Base-by-base conservation (phyloP, 2,888 invertebrate genomes). In the Aricia artaxerxes region DNA sequence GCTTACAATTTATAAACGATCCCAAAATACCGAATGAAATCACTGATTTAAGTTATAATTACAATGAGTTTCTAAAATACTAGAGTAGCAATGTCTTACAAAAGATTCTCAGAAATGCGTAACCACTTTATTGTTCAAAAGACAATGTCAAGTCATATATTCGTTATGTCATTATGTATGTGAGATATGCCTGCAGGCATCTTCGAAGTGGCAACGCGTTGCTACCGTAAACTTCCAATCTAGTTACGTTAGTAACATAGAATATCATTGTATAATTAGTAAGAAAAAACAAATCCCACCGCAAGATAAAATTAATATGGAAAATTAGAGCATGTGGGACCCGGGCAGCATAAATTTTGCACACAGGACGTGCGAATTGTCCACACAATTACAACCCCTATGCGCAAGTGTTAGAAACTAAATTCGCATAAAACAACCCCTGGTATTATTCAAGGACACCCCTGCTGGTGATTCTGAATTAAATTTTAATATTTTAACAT, bases 401-500 rank as follows among this genome's bases (percentile, higher is more conserved):
- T 44, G 11, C 4, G n/a, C 16, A 60, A 24, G 31, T 44, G 16
- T 61, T 61, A 78, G 73, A 35, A 61, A 44, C 60, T 49, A 38
- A 61, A 78, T 78, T 78, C 13, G 60, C 73, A 57, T 72, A 53
- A 1, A 78, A 49, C 24, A 78, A 31, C 11, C 57, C 0, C 7
- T 13, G 9, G 49, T 53, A 82, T 82, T 80, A 80, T 82, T 82
- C 78, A 82, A 77, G 80, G 81, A 77, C 79, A 78, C 77, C 78
- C 80, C 79, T 76, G 79, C 75, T 81, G 81, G 79, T 82, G 73
- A 80, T 79, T 78, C 81, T 35, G 79, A 82, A 82, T 82, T 82
- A 82, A 81, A 82, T 82, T 82, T 82, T 82, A 82, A 82, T 82
- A 82, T 82, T 82, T 82, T 81, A 82, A 78, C 75, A 49, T 53